phyloP scores from a whole-genome alignment of 2,113 vertebrate genomes.

The Cariama cristata region DNA sequence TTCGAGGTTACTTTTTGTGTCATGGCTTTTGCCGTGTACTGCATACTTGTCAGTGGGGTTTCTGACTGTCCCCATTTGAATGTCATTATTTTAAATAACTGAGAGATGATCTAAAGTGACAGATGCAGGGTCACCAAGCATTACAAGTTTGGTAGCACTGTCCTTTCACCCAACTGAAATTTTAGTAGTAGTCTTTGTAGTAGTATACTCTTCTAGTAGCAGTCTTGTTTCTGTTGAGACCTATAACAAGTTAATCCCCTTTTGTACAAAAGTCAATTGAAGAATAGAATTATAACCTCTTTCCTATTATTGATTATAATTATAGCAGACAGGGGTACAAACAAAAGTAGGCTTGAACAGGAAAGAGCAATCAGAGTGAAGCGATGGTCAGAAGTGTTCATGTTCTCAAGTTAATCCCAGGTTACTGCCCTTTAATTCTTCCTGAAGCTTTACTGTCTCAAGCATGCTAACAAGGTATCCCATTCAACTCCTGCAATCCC shows the following conservation, averaged over 20 bases:
- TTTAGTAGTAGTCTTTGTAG: not conserved
- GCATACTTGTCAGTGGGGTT: not conserved
- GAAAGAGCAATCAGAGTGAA: not conserved
- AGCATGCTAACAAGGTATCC: not conserved
- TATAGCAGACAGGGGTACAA: not conserved
- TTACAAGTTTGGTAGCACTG: not conserved
- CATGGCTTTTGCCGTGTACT: not conserved
- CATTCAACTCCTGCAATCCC: not conserved
- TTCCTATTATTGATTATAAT: not conserved
- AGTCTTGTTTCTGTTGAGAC: not conserved
- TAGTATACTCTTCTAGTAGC: not conserved
- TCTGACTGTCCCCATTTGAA: not conserved
- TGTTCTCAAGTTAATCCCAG: not conserved
- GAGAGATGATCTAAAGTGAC: not conserved
- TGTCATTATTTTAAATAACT: not conserved
- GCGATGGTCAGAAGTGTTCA: rapidly evolving
- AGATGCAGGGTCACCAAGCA: not conserved
- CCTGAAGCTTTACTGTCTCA: not conserved
- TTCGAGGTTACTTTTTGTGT: not conserved
- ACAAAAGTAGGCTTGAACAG: not conserved
- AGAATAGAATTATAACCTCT: not conserved
- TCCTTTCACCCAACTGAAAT: not conserved
- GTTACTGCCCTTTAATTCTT: not conserved
- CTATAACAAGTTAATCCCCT: not conserved
- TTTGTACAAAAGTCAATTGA: not conserved